Evolutionary conservation across 1,140 invertebrate genomes (phyloP).

Genomic region (Mycetomoellerius zeteki): DNA sequence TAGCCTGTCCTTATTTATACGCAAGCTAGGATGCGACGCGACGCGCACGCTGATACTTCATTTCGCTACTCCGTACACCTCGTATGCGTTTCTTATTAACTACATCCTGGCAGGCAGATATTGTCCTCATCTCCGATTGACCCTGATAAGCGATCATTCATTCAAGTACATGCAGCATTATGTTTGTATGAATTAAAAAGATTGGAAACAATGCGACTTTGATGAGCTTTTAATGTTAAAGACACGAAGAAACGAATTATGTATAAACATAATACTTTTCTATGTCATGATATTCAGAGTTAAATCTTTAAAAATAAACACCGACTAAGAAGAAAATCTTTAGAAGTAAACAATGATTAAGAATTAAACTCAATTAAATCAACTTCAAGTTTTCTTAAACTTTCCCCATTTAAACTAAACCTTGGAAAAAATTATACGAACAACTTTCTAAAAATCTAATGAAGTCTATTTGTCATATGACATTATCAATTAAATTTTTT

Average conservation of each 20-base stretch:
- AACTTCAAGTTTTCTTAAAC: background rate
- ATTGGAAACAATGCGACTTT: slow-evolving; percentile 12
- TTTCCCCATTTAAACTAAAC: background rate
- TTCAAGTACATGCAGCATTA: background rate
- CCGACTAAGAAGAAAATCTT: background rate
- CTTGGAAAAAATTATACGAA: background rate
- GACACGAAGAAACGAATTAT: too few species aligned
- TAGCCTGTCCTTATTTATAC: slow-evolving; percentile 86
- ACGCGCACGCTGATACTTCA: slow-evolving; percentile 64
- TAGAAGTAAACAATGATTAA: background rate
- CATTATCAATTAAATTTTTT: slow-evolving; percentile 7
- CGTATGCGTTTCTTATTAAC: slow-evolving; percentile 64
- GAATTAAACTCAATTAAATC: background rate
- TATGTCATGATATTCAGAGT: background rate
- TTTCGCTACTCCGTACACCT: slow-evolving; percentile 28
- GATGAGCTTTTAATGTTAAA: background rate
- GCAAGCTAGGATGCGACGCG: slow-evolving; percentile 74
- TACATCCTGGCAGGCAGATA: slow-evolving; percentile 63
- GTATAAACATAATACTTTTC: background rate
- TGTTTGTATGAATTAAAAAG: background rate
- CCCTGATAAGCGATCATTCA: background rate
- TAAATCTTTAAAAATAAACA: background rate
- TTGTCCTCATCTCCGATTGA: slow-evolving; percentile 45
- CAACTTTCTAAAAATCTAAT: background rate
- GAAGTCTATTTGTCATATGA: background rate